Conservation (phyloP, 2,888 invertebrate species). For the Auanema freiburgensis region DNA sequence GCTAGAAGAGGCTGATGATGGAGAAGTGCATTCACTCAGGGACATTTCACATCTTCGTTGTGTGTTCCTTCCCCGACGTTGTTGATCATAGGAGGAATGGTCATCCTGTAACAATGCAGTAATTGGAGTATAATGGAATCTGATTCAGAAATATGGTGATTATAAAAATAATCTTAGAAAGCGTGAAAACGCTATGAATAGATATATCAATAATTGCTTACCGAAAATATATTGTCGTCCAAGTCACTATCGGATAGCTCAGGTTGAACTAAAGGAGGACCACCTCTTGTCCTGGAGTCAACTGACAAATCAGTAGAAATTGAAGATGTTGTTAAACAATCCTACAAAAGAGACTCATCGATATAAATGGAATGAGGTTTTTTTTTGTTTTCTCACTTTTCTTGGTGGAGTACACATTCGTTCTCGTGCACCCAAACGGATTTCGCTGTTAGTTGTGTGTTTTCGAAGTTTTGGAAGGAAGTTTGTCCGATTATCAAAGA, state of each 20-base stretch:
- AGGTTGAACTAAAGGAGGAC: conserved; percentile 58
- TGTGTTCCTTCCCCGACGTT: conserved; percentile 25
- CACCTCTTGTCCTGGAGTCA: conserved; percentile 4
- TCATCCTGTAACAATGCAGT: too few relatives aligned
- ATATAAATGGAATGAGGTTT: not conserved
- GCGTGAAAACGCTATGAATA: not conserved
- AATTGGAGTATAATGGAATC: too few relatives aligned
- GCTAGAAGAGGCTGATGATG: conserved; percentile 58
- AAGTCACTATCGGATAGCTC: conserved; percentile 56
- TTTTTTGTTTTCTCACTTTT: conserved; percentile 23
- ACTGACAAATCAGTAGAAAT: conserved; percentile 55
- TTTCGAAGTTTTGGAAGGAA: conserved; percentile 33
- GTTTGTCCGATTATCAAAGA: conserved; percentile 36
- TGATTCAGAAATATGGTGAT: too few relatives aligned
- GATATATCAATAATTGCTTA: conserved; percentile 2
- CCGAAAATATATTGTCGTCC: conserved; percentile 37
- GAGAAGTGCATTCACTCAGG: conserved; percentile 51
- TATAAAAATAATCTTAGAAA: too few relatives aligned
- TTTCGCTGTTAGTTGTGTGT: conserved; percentile 33
- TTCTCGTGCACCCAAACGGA: conserved; percentile 55
- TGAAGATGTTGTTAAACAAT: conserved; percentile 43
- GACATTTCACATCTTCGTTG: conserved; percentile 32
- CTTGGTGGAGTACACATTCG: conserved; percentile 54
- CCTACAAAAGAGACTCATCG: not conserved
- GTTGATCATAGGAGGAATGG: conserved; percentile 10